phyloP scores from a whole-genome alignment of 1,140 invertebrate species.

The Meteorus sp. region DNA sequence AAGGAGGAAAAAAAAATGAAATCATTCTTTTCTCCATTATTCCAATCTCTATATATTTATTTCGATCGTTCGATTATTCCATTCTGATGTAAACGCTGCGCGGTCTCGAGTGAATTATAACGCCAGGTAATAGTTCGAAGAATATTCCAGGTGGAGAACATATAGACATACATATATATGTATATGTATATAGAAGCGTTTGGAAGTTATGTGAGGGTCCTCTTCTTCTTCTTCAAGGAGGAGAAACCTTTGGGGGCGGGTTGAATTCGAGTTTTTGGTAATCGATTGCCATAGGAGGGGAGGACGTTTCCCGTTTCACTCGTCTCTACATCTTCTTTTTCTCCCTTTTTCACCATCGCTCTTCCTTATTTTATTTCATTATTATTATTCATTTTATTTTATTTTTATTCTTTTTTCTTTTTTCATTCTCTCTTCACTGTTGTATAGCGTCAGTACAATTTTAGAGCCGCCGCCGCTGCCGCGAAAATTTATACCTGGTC shows the following conservation, averaged over 20 bases:
- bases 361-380: neutral
- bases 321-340: no score
- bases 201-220: neutral
- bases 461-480: conserved; percentile 35
- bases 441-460: conserved; percentile 3
- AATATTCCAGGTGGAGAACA: neutral
- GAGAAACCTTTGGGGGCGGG: neutral
- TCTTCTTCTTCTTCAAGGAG: neutral
- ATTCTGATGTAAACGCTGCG: no score
- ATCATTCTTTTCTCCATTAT: neutral
- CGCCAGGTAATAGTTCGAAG: neutral
- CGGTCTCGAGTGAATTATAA: neutral
- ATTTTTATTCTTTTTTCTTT: neutral
- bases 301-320: conserved; percentile 20
- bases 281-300: conserved; percentile 19
- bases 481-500: conserved; percentile 58
- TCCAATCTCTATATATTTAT: no score
- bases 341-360: neutral
- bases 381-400: no score
- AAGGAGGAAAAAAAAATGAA: no score
- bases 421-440: neutral
- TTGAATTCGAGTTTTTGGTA: conserved; percentile 17
- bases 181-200: neutral
- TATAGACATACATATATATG: no score
- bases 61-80: no score